Base-by-base conservation (phyloP, 1,140 invertebrate genomes). In the Leptinotarsa undecemlineata region DNA sequence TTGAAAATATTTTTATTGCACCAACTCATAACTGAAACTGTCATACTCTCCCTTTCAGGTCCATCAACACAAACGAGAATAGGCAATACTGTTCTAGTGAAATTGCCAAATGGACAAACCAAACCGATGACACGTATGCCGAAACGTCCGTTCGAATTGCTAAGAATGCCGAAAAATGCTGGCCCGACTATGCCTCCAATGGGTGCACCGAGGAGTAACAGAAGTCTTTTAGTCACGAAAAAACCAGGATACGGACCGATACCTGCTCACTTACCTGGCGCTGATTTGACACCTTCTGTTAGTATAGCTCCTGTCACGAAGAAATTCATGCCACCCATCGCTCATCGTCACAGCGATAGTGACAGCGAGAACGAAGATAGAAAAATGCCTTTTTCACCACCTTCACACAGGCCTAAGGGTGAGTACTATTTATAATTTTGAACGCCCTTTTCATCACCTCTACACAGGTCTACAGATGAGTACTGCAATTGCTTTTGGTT, bases 11-110 rank as follows among this genome's bases (percentile, higher is more conserved):
- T 42, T 42, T 42, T 3, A 42, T 42, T 11, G 2, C 8, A 42
- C 33, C 8, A 42, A 42, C 8, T 42, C 33, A 33, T 6, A 42
- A 11, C 33, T 42, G 33, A 42, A 42, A 42, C 8, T 42, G 33
- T 1, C 33, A 42, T 42, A 42, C 8, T 42, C 3, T 42, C 4
- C 11, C 62, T 69, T 74, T 15, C 68, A 81, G 76, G 77, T 61
- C 72, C 82, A 51, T 81, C 82, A 63, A 72, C 74, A 63, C 73
- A 78, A 77, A 82, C 82, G 47, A 79, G 79, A 78, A 85, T 82
- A 78, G 86, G 83, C 26, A 87, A 83, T 78, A 90, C 90, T 80
- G 89, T 91, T 72, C 85, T 91, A 79, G 88, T 91, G 48, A 90
- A 90, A 82, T 79, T 91, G 74, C 89, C 89, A 73, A 88, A 90